Conservation (phyloP, 64 coral and sea anemone species). For the Anthopleura sola region DNA sequence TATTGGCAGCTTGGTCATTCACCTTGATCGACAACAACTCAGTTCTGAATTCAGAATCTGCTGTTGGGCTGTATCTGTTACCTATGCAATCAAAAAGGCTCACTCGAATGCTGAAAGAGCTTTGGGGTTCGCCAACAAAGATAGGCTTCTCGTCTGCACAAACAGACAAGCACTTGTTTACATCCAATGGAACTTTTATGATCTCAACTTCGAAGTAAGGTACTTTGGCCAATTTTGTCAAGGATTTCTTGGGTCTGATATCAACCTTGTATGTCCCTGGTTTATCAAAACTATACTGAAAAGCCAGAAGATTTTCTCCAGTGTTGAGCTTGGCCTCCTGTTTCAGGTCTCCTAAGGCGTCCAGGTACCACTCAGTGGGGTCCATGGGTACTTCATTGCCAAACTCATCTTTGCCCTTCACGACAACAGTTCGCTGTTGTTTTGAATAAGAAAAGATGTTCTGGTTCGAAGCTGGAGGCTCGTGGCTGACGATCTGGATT, state of each 20-base stretch:
- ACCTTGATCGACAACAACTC: background rate
- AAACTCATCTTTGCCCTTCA: background rate
- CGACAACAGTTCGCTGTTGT: background rate
- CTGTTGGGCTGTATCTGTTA: background rate
- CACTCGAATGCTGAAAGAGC: background rate
- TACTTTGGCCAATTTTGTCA: background rate
- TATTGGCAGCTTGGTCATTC: background rate
- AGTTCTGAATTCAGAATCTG: background rate
- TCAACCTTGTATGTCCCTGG: background rate
- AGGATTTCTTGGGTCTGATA: background rate
- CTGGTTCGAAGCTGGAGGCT: background rate
- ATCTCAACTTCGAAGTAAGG: background rate
- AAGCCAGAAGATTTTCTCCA: background rate
- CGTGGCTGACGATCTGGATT: background rate
- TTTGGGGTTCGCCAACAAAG: background rate
- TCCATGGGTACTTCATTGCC: background rate
- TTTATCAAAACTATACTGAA: conserved; percentile 5
- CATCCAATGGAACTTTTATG: background rate
- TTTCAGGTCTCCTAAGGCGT: background rate
- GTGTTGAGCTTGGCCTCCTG: background rate
- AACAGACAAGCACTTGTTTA: background rate
- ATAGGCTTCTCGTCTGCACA: background rate
- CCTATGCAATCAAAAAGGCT: background rate
- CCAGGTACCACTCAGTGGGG: background rate
- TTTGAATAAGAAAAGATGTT: background rate